phyloP scores from a whole-genome alignment of 37 sponge, comb jelly and placozoan genomes.

The Beroe forskalii region DNA sequence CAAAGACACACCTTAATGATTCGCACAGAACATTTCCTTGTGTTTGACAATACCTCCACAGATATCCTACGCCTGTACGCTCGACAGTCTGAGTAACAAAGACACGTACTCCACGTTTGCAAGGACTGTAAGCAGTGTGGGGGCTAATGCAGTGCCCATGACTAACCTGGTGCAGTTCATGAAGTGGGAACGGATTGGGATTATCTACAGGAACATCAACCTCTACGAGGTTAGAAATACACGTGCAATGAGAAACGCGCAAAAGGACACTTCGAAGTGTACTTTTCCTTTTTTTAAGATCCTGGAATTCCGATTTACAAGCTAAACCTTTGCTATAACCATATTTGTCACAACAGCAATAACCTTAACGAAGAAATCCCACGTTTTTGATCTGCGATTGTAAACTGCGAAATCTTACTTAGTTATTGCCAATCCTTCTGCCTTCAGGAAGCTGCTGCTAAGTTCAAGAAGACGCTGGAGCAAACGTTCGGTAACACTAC shows the following conservation, averaged over 20 bases:
- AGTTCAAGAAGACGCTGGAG: constrained; percentile 40
- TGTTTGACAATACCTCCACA: not conserved
- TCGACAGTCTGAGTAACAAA: constrained; percentile 60
- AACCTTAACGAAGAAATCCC: no score
- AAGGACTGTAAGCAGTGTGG: constrained; percentile 44
- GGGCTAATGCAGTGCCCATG: constrained; percentile 50
- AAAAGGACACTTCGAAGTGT: no score
- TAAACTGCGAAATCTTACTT: no score
- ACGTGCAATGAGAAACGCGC: no score
- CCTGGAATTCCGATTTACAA: no score
- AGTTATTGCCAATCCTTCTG: no score
- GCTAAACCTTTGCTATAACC: not conserved
- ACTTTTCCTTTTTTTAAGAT: no score
- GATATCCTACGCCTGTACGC: constrained; percentile 60
- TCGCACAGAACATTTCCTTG: not conserved
- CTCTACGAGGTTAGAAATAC: constrained; percentile 50
- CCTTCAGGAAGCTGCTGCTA: constrained; percentile 60
- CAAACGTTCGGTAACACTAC: not conserved
- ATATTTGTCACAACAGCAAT: not conserved
- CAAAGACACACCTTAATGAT: no score
- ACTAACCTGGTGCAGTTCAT: not conserved
- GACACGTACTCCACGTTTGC: constrained; percentile 28
- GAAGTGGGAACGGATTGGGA: constrained; percentile 51
- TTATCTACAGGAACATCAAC: constrained; percentile 45
- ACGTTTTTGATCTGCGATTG: no score